Evolutionary conservation across 2,797 vertebrate genomes (phyloP).

Genomic region (Rhinophrynus dorsalis): DNA sequence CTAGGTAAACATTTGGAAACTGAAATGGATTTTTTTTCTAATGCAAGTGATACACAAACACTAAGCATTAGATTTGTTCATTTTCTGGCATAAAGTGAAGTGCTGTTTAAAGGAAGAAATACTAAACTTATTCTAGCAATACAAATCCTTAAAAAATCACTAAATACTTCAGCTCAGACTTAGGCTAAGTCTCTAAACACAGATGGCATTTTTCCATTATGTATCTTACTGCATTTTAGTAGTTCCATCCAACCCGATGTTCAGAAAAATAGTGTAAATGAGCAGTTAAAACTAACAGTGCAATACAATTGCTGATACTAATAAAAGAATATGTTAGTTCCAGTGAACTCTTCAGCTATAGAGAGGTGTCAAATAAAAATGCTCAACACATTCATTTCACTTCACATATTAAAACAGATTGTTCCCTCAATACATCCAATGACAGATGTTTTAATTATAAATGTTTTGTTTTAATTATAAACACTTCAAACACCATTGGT

Average conservation of each 20-base stretch:
- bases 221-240: conserved; percentile 49
- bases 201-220: conserved; percentile 46
- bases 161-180: conserved; percentile 23
- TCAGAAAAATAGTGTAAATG: conserved; percentile 39
- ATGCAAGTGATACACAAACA: background rate
- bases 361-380: conserved; percentile 30
- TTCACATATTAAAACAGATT: conserved; percentile 23
- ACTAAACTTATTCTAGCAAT: conserved; percentile 32
- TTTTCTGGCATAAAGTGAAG: conserved; percentile 16
- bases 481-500: conserved; percentile 14
- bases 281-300: conserved; percentile 50
- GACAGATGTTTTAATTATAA: conserved; percentile 43
- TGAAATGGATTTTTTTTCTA: conserved; percentile 9
- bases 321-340: conserved; percentile 41
- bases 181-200: conserved; percentile 34
- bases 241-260: conserved; percentile 40
- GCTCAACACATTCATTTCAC: conserved; percentile 26
- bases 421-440: conserved; percentile 20
- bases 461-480: conserved; percentile 40
- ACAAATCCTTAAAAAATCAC: conserved; percentile 43
- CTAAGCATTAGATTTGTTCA: conserved; percentile 19
- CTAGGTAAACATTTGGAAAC: conserved; percentile 19
- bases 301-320: conserved; percentile 39
- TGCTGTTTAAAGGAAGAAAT: conserved; percentile 7
- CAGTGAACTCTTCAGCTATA: conserved; percentile 16